Base-by-base conservation (phyloP, 2,888 invertebrate species). In the Sialis lutaria region DNA sequence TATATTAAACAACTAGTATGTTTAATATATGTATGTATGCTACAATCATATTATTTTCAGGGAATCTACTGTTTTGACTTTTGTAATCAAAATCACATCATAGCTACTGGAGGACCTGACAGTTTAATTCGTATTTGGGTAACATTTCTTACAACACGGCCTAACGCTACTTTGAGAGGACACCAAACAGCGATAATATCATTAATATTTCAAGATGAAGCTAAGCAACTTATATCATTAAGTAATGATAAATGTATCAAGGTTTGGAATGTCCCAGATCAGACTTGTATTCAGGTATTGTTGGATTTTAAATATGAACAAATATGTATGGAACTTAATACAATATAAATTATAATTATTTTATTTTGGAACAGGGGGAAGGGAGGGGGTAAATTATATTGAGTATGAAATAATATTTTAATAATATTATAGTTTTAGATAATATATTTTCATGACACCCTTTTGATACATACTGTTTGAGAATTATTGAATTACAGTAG, bases 71-170 rank as follows among this genome's bases (percentile, higher is more conserved):
- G 77, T 52, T 80, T 80, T 57, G 72, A 68, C 48, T 65, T 77
- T 56, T 72, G 72, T 54, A 77, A 74, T 60, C 71, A 68, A 9
- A 65, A 67, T 13, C 75, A 75, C 53, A 61, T 75, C 42, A 57
- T 82, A 43, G 79, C 73, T 47, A 79, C 79, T 2, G 88, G 87
- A 1, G 82, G 88, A 5, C 77, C 82, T 6, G 88, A 89, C 63
- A 79, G 81, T 54, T 59, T 73, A 45, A 70, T 85, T 31, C 74
- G 86, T 35, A 67, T 86, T 45, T 90, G 88, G 88, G 86, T 83
- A 63, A 77, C 85, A 0, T 84, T 83, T 59, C 76, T 83, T n/a
- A 74, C 82, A 1, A 64, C 67, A 44, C 77, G 79, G 56, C 73
- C 83, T 1, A 76, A 67, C 40, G 70, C 72, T 7, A 64, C 74